Conservation (phyloP, 1,140 invertebrate species). For the Amphibalanus amphitrite region DNA sequence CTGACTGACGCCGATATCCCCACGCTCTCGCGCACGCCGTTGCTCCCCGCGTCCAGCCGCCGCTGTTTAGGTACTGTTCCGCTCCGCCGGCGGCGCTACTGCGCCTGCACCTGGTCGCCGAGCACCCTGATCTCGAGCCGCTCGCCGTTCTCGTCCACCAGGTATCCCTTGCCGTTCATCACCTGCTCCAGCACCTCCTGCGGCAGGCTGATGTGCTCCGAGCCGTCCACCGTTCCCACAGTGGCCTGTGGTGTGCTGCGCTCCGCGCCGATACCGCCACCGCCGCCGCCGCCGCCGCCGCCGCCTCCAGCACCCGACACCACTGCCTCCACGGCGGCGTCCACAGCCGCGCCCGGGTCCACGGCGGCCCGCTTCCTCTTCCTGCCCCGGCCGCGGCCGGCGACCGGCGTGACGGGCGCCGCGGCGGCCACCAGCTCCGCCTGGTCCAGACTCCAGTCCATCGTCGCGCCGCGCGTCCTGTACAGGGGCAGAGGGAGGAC, state of each 20-base stretch:
- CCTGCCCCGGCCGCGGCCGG: background rate
- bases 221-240: background rate
- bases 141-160: conserved; percentile 2
- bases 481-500: background rate
- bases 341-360: background rate
- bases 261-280: too few species aligned
- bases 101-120: background rate
- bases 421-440: background rate
- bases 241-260: too few species aligned
- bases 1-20: too few species aligned
- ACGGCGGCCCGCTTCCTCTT: background rate
- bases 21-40: too few species aligned
- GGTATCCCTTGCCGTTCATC: conserved; percentile 4
- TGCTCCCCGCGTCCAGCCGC: background rate
- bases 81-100: too few species aligned
- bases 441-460: background rate
- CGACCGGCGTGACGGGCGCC: too few species aligned
- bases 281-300: too few species aligned
- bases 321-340: background rate
- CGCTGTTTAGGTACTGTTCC: too few species aligned
- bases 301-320: background rate
- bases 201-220: conserved; percentile 1
- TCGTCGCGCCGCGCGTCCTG: background rate
- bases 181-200: conserved; percentile 1
- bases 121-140: background rate